These are phyloP conservation scores for Mugil cephalus DNA, from an alignment of 2,113 vertebrate species.

Conservation along the genomic window DNA sequence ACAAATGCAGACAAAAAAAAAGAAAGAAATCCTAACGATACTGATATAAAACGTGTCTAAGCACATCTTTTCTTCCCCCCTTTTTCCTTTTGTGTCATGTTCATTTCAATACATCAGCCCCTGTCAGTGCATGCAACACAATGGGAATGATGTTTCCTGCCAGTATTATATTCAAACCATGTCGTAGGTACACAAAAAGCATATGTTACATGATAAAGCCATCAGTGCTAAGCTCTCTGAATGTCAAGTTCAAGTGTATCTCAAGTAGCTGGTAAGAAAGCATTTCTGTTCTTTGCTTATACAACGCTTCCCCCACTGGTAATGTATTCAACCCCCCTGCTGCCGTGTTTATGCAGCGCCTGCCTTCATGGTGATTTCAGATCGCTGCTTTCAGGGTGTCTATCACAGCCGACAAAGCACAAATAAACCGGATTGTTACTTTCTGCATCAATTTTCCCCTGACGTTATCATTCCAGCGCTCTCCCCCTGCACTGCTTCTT, in stretches of 20 bases:
- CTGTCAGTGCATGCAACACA: too few species aligned
- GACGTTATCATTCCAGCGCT: conserved; percentile 54
- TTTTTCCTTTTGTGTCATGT: too few species aligned
- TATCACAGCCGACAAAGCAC: conserved; percentile 60
- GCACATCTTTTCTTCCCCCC: too few species aligned
- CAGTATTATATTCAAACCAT: background rate
- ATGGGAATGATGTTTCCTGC: too few species aligned
- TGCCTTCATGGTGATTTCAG: conserved; percentile 52
- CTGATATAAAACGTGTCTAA: too few species aligned
- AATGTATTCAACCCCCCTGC: conserved; percentile 48
- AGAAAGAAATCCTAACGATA: too few species aligned
- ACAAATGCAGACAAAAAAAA: too few species aligned
- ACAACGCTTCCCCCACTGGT: conserved; percentile 24
- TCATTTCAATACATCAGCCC: too few species aligned
- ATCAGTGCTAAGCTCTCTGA: conserved; percentile 14
- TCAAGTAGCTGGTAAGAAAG: conserved; percentile 26
- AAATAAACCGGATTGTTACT: conserved; percentile 73
- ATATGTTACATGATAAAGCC: conserved; percentile 20
- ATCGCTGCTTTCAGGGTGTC: conserved; percentile 32
- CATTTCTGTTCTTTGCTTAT: conserved; percentile 30
- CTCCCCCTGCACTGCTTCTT: conserved; percentile 25
- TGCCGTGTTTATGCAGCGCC: conserved; percentile 45
- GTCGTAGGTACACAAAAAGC: conserved; percentile 14
- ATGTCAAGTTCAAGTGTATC: conserved; percentile 15
- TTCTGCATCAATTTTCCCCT: conserved; percentile 60